Evolutionary conservation across 2,113 vertebrate genomes (phyloP), one percentile per base, ranked within the genome.

Genomic region (Apodemus speciosus): DNA sequence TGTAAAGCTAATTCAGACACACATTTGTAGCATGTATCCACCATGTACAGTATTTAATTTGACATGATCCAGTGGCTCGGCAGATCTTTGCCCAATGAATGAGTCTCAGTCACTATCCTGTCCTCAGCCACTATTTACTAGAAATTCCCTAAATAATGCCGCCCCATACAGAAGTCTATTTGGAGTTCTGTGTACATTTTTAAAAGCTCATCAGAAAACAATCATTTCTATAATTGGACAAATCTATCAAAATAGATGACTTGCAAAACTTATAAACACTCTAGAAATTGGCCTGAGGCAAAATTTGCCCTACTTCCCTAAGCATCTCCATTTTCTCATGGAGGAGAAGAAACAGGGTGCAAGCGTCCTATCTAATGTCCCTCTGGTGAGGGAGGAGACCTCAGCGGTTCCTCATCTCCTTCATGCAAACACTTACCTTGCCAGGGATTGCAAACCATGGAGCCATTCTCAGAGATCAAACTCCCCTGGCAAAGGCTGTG

Each of bases 221-320:
- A 81, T 93, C n/a, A 32, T 85, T 96, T 93, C 79, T 71, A 43
- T 94, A 93, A 95, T 93, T 95, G 79, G 7, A 71, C 11, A 88
- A 84, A 91, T 87, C 5, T 92, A 92, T 93, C 89, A 95, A 95
- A 93, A 85, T 89, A 91, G 64, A 92, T 92, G 84, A 92, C 86
- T 93, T 89, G 56, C 86, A 92, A 93, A 95, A 93, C 3, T 92
- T 85, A 62, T 90, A 88, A 92, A 88, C 95, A 96, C 94, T 95
- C 27, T n/a, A 62, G 40, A 91, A 93, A 81, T 87, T 85, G 20
- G 79, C 95, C 75, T 38, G n/a, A 92, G 84, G 94, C 73, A 79
- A 89, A 92, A 94, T 91, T n/a, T 95, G 85, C 83, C 87, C 94
- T 91, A 68, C 43, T 94, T 95, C 94, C 32, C 9, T 80, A 87